phyloP scores from a whole-genome alignment of 2,797 vertebrate genomes.

The Myotis findleyi region DNA sequence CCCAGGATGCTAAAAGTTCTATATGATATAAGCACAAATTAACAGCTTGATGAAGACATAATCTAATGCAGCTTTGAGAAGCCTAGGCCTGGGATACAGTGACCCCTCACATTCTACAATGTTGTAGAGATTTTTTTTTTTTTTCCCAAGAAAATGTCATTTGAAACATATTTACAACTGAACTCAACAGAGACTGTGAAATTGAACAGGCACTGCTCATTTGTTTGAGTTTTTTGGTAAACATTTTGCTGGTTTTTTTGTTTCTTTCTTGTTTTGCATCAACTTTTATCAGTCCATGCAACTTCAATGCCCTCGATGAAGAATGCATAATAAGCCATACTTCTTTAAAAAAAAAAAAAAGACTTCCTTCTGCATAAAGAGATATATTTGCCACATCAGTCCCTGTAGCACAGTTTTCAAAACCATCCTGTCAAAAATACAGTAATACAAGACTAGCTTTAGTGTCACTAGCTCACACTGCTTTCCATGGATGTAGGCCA shows the following conservation, averaged over 20 bases:
- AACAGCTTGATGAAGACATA: slow-evolving; percentile 91
- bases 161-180: slow-evolving; percentile 98
- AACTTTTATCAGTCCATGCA: slow-evolving; percentile 96
- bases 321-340: slow-evolving; percentile 93
- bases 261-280: slow-evolving; percentile 94
- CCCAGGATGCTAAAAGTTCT: slow-evolving; percentile 92
- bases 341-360: slow-evolving; percentile 87
- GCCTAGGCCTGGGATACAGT: slow-evolving; percentile 90
- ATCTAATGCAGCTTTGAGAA: slow-evolving; percentile 89
- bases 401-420: slow-evolving; percentile 92
- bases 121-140: slow-evolving; percentile 89
- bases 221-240: slow-evolving; percentile 95
- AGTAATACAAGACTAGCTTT: slow-evolving; percentile 93
- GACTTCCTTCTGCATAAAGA: slow-evolving; percentile 92
- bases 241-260: slow-evolving; percentile 91
- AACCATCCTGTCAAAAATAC: slow-evolving; percentile 92
- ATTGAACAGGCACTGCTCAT: slow-evolving; percentile 99
- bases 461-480: slow-evolving; percentile 93
- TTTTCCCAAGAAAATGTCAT: slow-evolving; percentile 93
- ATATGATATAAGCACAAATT: slow-evolving; percentile 93
- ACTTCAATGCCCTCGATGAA: slow-evolving; percentile 94
- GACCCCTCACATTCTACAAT: slow-evolving; percentile 94
- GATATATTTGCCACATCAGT: slow-evolving; percentile 92
- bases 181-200: slow-evolving; percentile 98
- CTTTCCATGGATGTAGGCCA: slow-evolving; percentile 83